A percentile compares a stretch with the other conserved stretches of the same genome.
Conservation (phyloP, 2,113 vertebrate genomes). For the Grus americana region DNA sequence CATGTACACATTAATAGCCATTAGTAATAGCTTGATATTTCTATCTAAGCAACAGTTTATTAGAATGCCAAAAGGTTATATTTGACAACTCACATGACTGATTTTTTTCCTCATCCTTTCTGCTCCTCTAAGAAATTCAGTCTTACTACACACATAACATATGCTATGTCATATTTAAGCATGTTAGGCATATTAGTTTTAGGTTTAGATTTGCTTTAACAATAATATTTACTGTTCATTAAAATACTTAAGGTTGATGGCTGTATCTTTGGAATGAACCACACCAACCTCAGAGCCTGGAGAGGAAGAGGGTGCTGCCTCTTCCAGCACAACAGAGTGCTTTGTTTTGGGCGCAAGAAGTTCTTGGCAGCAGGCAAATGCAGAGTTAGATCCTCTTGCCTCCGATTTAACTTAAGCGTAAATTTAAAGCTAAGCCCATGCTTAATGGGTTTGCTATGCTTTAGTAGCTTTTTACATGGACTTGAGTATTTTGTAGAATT, state of each 20-base stretch:
- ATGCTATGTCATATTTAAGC: constrained; percentile 15
- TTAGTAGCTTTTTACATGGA: not conserved
- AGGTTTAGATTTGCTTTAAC: not conserved
- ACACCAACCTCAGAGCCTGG: not conserved
- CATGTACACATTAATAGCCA: constrained; percentile 92
- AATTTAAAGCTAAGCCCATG: not conserved
- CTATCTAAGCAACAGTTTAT: constrained; percentile 85
- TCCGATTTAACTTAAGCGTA: not conserved
- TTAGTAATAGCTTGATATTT: constrained; percentile 88
- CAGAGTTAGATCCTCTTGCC: not conserved
- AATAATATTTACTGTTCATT: not conserved
- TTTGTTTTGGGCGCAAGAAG: not conserved
- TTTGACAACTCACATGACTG: constrained; percentile 81
- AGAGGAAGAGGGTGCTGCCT: not conserved
- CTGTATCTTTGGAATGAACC: not conserved
- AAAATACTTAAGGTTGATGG: not conserved
- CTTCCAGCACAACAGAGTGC: not conserved
- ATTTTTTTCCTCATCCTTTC: constrained; percentile 67
- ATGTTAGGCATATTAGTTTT: not conserved
- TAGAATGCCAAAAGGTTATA: constrained; percentile 83
- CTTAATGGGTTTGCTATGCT: constrained; percentile 2
- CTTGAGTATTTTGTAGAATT: not conserved
- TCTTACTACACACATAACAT: not conserved
- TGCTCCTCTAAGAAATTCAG: constrained; percentile 62
- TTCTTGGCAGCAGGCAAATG: not conserved